phyloP scores from a whole-genome alignment of 2,797 vertebrate species.

The Orientallactaga sibirica region DNA sequence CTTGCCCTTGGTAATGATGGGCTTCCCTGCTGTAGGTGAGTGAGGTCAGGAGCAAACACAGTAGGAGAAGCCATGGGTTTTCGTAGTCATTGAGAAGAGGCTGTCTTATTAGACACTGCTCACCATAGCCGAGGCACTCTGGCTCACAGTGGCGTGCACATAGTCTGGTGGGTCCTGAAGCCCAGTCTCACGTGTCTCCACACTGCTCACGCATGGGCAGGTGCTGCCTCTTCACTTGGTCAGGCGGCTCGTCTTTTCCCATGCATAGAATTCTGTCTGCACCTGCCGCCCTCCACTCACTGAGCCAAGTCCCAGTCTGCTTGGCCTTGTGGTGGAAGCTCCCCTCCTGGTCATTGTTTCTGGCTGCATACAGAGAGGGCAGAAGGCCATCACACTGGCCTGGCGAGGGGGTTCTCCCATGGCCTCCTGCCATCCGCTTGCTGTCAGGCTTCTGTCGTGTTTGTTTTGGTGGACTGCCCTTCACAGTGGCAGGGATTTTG shows the following conservation, averaged over 20 bases:
- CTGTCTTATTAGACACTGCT: neutral
- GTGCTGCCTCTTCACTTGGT: neutral
- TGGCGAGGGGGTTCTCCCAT: neutral
- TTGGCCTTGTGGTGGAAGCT: neutral
- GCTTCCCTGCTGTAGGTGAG: neutral
- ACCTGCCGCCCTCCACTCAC: neutral
- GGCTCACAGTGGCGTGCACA: neutral
- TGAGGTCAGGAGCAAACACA: neutral
- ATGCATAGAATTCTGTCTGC: neutral
- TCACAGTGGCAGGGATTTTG: neutral
- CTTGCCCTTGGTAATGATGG: neutral
- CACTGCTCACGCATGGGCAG: neutral
- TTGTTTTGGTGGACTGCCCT: neutral
- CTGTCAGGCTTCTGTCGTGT: neutral
- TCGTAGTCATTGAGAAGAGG: neutral
- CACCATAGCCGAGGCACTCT: neutral
- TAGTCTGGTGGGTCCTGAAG: neutral
- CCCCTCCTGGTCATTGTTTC: neutral
- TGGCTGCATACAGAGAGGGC: neutral
- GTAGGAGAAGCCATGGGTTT: accelerated
- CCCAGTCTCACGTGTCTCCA: neutral
- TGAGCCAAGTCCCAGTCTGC: neutral
- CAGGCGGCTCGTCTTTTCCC: neutral
- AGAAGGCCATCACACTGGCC: neutral
- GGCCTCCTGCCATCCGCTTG: neutral